phyloP scores from a whole-genome alignment of 2,797 vertebrate genomes.

The Mallotus villosus region DNA sequence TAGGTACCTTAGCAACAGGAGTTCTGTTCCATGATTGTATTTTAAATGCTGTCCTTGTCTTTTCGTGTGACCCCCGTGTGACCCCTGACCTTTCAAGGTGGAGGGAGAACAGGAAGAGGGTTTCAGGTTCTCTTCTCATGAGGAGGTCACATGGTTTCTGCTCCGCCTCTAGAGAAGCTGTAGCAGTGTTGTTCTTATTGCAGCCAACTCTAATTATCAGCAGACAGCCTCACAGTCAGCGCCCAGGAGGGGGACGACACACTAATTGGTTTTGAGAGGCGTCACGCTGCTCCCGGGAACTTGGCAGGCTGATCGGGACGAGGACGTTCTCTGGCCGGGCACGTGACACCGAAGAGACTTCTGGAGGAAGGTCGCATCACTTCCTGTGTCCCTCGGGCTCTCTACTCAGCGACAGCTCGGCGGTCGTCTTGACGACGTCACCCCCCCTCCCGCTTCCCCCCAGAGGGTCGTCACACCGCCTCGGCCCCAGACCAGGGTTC shows the following conservation, averaged over 20 bases:
- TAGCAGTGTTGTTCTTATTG: too few relatives aligned
- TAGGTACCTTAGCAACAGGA: slow-evolving; percentile 45
- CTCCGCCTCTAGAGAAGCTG: slow-evolving; percentile 27
- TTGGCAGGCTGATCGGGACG: too few relatives aligned
- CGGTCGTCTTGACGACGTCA: slow-evolving; percentile 8
- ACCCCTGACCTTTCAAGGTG: slow-evolving; percentile 11
- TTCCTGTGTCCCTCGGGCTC: slow-evolving; percentile 20
- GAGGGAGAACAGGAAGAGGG: slow-evolving; percentile 24
- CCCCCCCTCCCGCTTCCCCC: too few relatives aligned
- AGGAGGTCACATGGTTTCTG: slow-evolving; percentile 39
- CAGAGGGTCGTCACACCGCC: too few relatives aligned
- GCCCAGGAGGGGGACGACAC: slow-evolving; percentile 21
- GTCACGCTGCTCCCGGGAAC: not conserved
- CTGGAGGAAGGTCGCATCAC: slow-evolving; percentile 1
- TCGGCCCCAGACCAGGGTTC: too few relatives aligned
- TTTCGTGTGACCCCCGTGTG: not conserved
- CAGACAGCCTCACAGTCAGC: slow-evolving; percentile 4
- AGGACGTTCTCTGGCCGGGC: slow-evolving; percentile 11
- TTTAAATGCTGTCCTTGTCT: slow-evolving; percentile 16
- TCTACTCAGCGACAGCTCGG: not conserved
- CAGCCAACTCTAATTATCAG: slow-evolving; percentile 28
- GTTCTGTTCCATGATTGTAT: slow-evolving; percentile 57
- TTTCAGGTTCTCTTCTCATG: slow-evolving; percentile 41
- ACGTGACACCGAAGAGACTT: slow-evolving; percentile 37
- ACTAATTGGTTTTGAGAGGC: slow-evolving; percentile 45